A percentile compares a stretch with the other conserved stretches of the same genome.
phyloP scores from a whole-genome alignment of 2,888 invertebrate species.

The Lithosia quadra region DNA sequence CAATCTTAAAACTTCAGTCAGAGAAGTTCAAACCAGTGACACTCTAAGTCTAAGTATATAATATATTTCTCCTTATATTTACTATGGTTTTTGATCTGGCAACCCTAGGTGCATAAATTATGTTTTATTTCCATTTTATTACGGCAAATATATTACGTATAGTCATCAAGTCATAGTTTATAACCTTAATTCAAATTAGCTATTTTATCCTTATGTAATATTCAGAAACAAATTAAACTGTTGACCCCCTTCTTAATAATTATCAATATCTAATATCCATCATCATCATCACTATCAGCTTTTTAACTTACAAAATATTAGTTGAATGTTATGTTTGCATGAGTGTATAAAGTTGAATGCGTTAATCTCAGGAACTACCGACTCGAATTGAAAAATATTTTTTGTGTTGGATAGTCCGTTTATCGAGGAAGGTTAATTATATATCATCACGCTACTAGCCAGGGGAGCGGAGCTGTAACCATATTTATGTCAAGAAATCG shows the following conservation, averaged over 20 bases:
- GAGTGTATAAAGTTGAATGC: neutral
- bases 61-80: neutral
- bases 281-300: too few species aligned
- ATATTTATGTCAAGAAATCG: too few species aligned
- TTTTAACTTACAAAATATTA: neutral
- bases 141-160: slow-evolving; percentile 1
- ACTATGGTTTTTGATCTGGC: neutral
- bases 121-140: neutral
- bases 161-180: neutral
- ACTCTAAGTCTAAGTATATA: too few species aligned
- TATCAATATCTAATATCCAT: neutral
- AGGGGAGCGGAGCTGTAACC: too few species aligned
- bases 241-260: neutral
- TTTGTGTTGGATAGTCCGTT: too few species aligned
- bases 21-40: too few species aligned
- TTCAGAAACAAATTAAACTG: neutral
- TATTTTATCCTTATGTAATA: neutral
- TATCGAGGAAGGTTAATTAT: too few species aligned
- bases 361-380: neutral
- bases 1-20: neutral
- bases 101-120: neutral
- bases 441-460: too few species aligned
- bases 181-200: neutral
- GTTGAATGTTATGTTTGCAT: neutral
- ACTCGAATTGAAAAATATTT: too few species aligned